Evolutionary conservation across 1,140 invertebrate species (phyloP).

Genomic region (Delia radicum): DNA sequence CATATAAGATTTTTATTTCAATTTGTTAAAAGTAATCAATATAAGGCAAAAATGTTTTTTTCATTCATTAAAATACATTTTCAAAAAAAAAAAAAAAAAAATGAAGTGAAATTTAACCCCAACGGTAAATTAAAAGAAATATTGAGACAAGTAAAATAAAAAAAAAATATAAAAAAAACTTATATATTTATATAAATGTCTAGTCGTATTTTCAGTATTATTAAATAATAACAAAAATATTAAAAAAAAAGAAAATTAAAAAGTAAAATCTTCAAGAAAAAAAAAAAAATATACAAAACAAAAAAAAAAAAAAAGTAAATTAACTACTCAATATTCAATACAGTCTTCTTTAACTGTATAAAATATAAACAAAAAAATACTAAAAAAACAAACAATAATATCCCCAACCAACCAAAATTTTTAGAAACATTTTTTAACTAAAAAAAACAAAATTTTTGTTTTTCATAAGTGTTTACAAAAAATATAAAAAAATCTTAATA

Average conservation of each 20-base stretch:
- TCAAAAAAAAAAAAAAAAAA: constrained; percentile 20
- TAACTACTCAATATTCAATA: constrained; percentile 3
- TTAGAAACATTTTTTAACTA: constrained; percentile 25
- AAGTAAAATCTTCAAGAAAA: background rate
- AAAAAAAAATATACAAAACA: constrained; percentile 1
- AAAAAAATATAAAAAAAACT: background rate
- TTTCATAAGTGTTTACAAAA: constrained; percentile 21
- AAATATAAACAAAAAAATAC: constrained; percentile 18
- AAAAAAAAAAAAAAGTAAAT: constrained; percentile 9
- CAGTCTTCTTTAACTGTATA: constrained; percentile 20
- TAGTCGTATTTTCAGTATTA: constrained; percentile 57
- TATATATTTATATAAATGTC: constrained; percentile 47
- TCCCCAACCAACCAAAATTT: constrained; percentile 17
- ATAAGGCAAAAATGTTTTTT: background rate
- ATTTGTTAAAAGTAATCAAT: background rate
- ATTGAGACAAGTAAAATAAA: constrained; percentile 14
- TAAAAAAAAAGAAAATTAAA: constrained; percentile 10
- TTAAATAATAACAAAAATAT: constrained; percentile 33
- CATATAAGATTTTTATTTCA: background rate
- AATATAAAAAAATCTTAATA: too few species aligned
- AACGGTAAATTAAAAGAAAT: constrained; percentile 15
- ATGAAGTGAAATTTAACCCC: constrained; percentile 14
- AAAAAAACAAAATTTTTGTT: constrained; percentile 19
- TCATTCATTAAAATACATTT: constrained; percentile 4
- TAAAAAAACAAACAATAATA: constrained; percentile 15